A percentile compares a stretch with the other conserved stretches of the same genome.
Conservation (phyloP, 2,113 vertebrate genomes). For the Epinephelus fuscoguttatus region DNA sequence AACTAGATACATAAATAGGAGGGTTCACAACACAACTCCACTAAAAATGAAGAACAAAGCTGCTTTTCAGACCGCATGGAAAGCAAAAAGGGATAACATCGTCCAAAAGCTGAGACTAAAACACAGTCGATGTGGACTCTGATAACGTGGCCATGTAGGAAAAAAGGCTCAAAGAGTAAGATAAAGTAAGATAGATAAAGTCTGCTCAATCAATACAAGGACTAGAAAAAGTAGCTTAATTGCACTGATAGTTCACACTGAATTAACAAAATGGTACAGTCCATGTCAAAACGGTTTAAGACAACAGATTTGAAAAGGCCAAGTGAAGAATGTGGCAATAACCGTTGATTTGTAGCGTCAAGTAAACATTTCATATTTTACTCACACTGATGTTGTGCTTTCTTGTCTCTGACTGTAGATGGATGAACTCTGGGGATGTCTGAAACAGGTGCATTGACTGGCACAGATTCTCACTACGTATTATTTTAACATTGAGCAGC, state of each 20-base stretch:
- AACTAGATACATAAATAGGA: slow-evolving; percentile 63
- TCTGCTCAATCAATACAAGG: neutral
- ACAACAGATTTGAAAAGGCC: slow-evolving; percentile 45
- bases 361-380: slow-evolving; percentile 41
- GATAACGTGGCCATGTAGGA: slow-evolving; percentile 23
- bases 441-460: neutral
- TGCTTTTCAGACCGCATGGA: slow-evolving; percentile 46
- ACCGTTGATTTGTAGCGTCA: neutral
- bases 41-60: slow-evolving; percentile 54
- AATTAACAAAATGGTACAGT: slow-evolving; percentile 2
- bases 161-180: slow-evolving; percentile 16
- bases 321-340: neutral
- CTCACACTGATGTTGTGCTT: slow-evolving; percentile 53
- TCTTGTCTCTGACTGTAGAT: slow-evolving; percentile 23
- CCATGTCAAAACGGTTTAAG: slow-evolving; percentile 6
- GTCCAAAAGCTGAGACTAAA: slow-evolving; percentile 13
- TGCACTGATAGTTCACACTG: slow-evolving; percentile 33
- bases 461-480: slow-evolving; percentile 6
- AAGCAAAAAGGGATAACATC: neutral
- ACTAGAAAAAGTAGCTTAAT: slow-evolving; percentile 19
- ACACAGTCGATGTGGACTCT: slow-evolving; percentile 5
- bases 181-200: neutral
- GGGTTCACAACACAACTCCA: slow-evolving; percentile 37
- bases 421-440: slow-evolving; percentile 9
- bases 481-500: slow-evolving; percentile 1